Evolutionary conservation across 1,140 invertebrate species (phyloP).

Genomic region (Bombus sylvicola): DNA sequence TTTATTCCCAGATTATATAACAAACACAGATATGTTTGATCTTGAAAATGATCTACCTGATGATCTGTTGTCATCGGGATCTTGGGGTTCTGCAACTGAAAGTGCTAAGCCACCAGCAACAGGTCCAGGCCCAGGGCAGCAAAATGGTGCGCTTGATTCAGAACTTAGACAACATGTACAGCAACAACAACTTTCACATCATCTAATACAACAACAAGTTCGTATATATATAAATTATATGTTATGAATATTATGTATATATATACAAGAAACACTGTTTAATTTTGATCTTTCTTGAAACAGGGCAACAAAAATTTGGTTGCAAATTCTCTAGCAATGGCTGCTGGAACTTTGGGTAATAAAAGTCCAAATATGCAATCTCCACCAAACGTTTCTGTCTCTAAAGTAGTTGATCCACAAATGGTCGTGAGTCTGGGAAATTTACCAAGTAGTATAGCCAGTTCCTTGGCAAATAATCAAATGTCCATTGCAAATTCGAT

Average conservation of each 20-base stretch:
- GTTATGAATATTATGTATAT: neutral
- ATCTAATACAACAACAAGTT: conserved; percentile 85
- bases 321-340: conserved; percentile 87
- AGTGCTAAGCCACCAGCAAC: conserved; percentile 88
- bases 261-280: neutral
- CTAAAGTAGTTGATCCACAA: conserved; percentile 84
- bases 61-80: conserved; percentile 90
- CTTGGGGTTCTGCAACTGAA: conserved; percentile 86
- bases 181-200: conserved; percentile 86
- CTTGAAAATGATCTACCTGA: conserved; percentile 96
- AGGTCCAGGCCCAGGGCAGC: conserved; percentile 89
- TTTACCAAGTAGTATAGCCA: conserved; percentile 85
- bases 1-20: conserved; percentile 83
- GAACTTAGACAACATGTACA: conserved; percentile 83
- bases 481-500: conserved; percentile 85
- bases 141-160: conserved; percentile 87
- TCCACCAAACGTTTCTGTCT: conserved; percentile 89
- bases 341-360: conserved; percentile 88
- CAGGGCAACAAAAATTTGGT: conserved; percentile 90
- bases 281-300: conserved; percentile 55
- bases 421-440: conserved; percentile 84
- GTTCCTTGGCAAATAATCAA: conserved; percentile 83
- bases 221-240: conserved; percentile 9
- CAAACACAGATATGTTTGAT: conserved; percentile 92
- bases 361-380: conserved; percentile 92